Conservation (phyloP, 2,888 invertebrate species). For the Timema podura region DNA sequence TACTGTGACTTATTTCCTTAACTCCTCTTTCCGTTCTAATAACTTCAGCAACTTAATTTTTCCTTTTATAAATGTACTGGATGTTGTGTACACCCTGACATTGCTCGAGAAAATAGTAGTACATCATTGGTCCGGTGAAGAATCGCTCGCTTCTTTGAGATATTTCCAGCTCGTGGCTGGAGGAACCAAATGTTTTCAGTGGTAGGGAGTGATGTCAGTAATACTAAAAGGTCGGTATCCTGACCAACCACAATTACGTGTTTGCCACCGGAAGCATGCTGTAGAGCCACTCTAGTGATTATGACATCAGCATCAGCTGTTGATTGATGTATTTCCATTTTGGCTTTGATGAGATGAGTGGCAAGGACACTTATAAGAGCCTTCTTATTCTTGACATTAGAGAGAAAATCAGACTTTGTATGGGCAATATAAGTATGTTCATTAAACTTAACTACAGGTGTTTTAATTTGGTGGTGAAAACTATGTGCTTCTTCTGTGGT, state of each 20-base stretch:
- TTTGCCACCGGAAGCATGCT: not conserved
- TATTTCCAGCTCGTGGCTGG: not conserved
- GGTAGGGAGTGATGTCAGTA: not conserved
- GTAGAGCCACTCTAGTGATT: not conserved
- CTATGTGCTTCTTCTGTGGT: not conserved
- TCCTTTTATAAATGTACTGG: not conserved
- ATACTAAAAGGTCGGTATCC: not conserved
- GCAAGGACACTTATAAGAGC: not conserved
- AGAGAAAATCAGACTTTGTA: not conserved
- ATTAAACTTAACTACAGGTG: not conserved
- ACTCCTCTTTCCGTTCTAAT: not conserved
- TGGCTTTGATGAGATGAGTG: not conserved
- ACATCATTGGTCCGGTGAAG: not conserved
- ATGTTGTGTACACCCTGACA: not conserved
- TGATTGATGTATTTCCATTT: not conserved
- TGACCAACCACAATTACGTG: not conserved
- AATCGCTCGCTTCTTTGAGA: not conserved
- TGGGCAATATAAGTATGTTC: not conserved
- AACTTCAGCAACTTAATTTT: not conserved
- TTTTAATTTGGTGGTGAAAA: not conserved
- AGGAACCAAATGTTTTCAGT: not conserved
- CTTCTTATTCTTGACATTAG: not conserved
- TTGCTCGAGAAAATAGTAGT: not conserved
- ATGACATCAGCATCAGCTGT: not conserved
- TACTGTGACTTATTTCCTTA: not conserved